A percentile compares a stretch with the other conserved stretches of the same genome.
phyloP scores from a whole-genome alignment of 2,888 invertebrate genomes.

The Andrena flavipes region DNA sequence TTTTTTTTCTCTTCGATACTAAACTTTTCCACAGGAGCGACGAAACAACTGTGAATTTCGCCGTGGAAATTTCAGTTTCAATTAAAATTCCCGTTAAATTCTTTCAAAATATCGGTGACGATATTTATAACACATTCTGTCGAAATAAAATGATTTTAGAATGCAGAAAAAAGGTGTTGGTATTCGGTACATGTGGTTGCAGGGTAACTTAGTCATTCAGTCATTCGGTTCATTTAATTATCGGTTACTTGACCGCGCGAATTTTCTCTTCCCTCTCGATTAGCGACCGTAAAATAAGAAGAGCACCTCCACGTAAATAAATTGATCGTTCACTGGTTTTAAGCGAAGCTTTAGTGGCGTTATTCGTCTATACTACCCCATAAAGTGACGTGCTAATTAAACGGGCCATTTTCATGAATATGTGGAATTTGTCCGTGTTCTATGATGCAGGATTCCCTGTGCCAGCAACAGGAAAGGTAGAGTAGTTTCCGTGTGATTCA shows the following conservation, averaged over 20 bases:
- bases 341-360: background rate
- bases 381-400: background rate
- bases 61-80: background rate
- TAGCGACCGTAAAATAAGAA: background rate
- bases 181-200: background rate
- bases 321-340: background rate
- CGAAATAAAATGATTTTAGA: background rate
- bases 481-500: background rate
- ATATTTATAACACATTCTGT: background rate
- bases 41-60: slow-evolving; percentile 6
- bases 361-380: background rate
- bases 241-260: background rate
- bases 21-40: slow-evolving; percentile 2
- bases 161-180: background rate
- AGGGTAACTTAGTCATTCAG: background rate
- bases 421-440: background rate
- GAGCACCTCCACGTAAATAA: background rate
- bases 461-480: background rate
- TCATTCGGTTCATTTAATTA: background rate
- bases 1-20: background rate
- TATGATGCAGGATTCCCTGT: background rate
- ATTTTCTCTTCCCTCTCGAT: background rate
- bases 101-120: background rate
- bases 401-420: background rate
- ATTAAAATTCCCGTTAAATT: background rate